Percentiles rank a stretch among this genome's conserved stretches.
These are phyloP conservation scores for Lydus trimaculatus DNA, from an alignment of 2,888 invertebrate genomes.

Conservation along the genomic window DNA sequence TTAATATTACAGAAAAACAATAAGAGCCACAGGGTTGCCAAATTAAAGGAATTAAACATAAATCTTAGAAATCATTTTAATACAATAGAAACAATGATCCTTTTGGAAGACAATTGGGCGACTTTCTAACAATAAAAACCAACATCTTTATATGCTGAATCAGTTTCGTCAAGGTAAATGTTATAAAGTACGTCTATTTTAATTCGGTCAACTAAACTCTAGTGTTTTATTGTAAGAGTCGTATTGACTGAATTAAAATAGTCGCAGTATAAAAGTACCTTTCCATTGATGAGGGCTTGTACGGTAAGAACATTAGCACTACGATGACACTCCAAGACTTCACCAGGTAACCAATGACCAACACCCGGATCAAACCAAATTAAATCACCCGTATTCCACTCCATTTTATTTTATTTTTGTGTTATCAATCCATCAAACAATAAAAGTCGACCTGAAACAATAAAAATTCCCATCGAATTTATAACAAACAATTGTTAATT, in stretches of 20 bases:
- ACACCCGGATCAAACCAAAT: slow-evolving; percentile 95
- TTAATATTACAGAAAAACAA: not conserved
- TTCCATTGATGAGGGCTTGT: slow-evolving; percentile 85
- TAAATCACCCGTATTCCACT: slow-evolving; percentile 83
- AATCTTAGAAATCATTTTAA: slow-evolving; percentile 13
- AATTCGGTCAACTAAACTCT: not conserved
- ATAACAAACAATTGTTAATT: not conserved
- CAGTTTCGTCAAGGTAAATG: not conserved
- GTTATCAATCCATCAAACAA: slow-evolving; percentile 4
- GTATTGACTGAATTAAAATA: not conserved
- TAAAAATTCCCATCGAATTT: slow-evolving; percentile 8
- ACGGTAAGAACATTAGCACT: slow-evolving; percentile 91
- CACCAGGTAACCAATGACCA: slow-evolving; percentile 89
- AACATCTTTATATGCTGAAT: slow-evolving; percentile 12
- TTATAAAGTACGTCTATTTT: not conserved
- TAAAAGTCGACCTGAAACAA: slow-evolving; percentile 27
- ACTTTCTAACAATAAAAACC: slow-evolving; percentile 21
- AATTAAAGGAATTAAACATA: not conserved
- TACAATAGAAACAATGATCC: slow-evolving; percentile 19
- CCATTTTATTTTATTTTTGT: too few relatives aligned
- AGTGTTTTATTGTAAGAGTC: too few relatives aligned
- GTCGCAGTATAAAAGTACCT: slow-evolving; percentile 66
- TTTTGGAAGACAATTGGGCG: slow-evolving; percentile 10
- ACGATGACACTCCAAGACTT: slow-evolving; percentile 88
- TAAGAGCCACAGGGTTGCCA: too few relatives aligned